Conservation (phyloP, 1,140 invertebrate species). For the Drosophila cardini region DNA sequence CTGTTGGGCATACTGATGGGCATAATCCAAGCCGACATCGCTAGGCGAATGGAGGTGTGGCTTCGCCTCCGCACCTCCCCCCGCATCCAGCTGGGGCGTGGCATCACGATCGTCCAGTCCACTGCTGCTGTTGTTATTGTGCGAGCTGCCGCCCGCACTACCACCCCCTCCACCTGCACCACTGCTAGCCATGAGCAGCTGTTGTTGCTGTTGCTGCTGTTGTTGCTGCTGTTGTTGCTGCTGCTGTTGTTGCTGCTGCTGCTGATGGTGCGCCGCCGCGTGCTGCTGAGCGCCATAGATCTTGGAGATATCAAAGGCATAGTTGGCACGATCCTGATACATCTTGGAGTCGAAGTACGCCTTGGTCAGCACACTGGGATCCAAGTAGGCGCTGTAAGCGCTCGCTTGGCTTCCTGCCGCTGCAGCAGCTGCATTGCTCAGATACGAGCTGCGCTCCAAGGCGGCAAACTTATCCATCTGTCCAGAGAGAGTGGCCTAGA, state of each 20-base stretch:
- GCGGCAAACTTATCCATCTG: constrained; percentile 84
- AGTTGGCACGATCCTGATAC: constrained; percentile 90
- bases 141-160: constrained; percentile 64
- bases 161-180: constrained; percentile 50
- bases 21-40: constrained; percentile 78
- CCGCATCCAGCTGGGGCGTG: constrained; percentile 79
- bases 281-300: constrained; percentile 86
- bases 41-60: constrained; percentile 78
- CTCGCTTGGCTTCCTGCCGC: constrained; percentile 77
- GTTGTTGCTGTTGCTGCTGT: constrained; percentile 62
- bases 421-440: constrained; percentile 71
- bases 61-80: constrained; percentile 67
- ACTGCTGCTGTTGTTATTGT: constrained; percentile 78
- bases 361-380: constrained; percentile 90
- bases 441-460: constrained; percentile 83
- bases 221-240: constrained; percentile 69
- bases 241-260: constrained; percentile 76
- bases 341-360: constrained; percentile 92
- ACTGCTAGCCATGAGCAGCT: constrained; percentile 57
- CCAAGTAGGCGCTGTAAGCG: constrained; percentile 87
- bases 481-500: constrained; percentile 72
- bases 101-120: constrained; percentile 75
- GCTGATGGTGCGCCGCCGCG: constrained; percentile 75
- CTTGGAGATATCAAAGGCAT: constrained; percentile 89
- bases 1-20: constrained; percentile 82